phyloP scores from a whole-genome alignment of 2,113 vertebrate species.

The Chloroceryle aenea region DNA sequence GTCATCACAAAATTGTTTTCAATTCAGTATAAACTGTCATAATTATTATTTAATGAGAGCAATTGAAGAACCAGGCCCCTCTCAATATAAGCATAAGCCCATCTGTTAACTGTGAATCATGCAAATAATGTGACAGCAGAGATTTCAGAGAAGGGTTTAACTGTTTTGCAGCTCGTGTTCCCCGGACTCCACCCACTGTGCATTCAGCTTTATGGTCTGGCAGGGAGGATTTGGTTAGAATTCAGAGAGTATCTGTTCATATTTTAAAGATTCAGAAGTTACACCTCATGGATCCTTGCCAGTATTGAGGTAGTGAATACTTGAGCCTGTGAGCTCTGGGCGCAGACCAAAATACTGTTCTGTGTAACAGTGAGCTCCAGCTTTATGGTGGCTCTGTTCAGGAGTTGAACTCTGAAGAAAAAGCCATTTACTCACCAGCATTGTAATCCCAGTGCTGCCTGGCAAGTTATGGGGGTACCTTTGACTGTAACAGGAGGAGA shows the following conservation, averaged over 20 bases:
- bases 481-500: neutral
- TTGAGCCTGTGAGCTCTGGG: neutral
- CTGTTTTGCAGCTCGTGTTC: slow-evolving; percentile 57
- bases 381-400: neutral
- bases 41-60: slow-evolving; percentile 70
- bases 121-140: slow-evolving; percentile 59
- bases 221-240: neutral
- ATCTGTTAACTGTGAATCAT: slow-evolving; percentile 77
- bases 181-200: neutral
- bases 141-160: slow-evolving; percentile 57
- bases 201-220: neutral
- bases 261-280: neutral
- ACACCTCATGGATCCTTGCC: neutral
- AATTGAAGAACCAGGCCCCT: slow-evolving; percentile 36
- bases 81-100: slow-evolving; percentile 28
- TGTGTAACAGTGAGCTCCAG: neutral
- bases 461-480: neutral
- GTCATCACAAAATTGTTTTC: slow-evolving; percentile 6
- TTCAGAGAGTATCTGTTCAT: neutral
- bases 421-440: neutral
- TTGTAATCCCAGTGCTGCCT: neutral
- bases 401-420: neutral
- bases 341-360: neutral
- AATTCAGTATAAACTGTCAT: slow-evolving; percentile 24
- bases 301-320: neutral